A percentile compares a stretch with the other conserved stretches of the same genome.
Conservation (phyloP, 2,888 invertebrate genomes). For the Spisula subtruncata region DNA sequence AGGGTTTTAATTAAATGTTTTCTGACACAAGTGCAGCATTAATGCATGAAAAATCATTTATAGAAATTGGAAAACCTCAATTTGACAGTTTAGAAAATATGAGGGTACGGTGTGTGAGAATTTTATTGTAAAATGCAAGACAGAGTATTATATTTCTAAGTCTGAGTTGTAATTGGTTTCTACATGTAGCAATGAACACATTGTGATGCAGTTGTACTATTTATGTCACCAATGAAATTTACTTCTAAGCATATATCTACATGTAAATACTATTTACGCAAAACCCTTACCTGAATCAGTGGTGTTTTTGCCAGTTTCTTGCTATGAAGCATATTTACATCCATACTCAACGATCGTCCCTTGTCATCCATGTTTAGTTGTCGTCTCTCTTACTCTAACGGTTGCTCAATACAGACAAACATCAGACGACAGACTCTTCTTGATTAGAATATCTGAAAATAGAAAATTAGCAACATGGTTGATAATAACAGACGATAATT, state of each 20-base stretch:
- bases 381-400: background rate
- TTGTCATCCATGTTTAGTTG: background rate
- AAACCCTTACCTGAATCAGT: background rate
- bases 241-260: no score
- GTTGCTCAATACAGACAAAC: background rate
- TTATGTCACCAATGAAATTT: no score
- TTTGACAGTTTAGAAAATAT: background rate
- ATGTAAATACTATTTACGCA: no score
- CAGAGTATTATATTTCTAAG: no score
- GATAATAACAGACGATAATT: background rate
- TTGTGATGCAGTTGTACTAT: no score
- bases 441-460: background rate
- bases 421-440: background rate
- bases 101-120: background rate
- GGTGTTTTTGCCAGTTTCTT: constrained; percentile 6
- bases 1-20: no score
- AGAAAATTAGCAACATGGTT: background rate
- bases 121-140: no score
- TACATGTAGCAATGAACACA: no score
- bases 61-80: background rate
- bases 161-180: no score
- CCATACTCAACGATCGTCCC: background rate
- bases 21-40: no score
- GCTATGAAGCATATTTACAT: background rate
- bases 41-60: no score